Evolutionary conservation across 2,888 invertebrate species (phyloP).

Genomic region (Sarcophaga variegata): DNA sequence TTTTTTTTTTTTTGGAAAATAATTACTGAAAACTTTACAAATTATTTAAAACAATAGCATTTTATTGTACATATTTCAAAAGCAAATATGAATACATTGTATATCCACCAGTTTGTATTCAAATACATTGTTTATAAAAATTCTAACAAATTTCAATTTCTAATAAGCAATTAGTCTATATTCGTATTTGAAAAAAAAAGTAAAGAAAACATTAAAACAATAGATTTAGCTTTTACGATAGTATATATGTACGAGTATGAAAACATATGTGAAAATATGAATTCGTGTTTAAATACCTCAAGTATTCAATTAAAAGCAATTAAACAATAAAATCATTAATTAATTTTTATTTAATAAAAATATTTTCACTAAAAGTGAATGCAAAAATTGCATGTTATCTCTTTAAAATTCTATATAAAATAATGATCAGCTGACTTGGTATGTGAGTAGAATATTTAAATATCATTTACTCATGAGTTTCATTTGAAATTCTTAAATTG

Average conservation of each 20-base stretch:
- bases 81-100: no score
- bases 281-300: constrained; percentile 54
- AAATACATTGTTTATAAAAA: neutral
- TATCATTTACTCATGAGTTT: neutral
- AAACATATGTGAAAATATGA: constrained; percentile 23
- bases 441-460: constrained; percentile 9
- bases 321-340: constrained; percentile 64
- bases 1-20: no score
- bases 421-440: constrained; percentile 36
- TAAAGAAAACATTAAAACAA: neutral
- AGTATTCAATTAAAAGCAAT: constrained; percentile 67
- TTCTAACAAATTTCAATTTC: constrained; percentile 22
- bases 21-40: no score
- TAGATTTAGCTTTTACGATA: neutral
- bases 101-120: constrained; percentile 7
- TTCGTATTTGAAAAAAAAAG: constrained; percentile 5
- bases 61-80: no score
- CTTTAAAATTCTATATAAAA: constrained; percentile 17
- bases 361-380: constrained; percentile 44
- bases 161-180: constrained; percentile 19
- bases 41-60: no score
- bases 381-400: constrained; percentile 58
- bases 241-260: constrained; percentile 1
- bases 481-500: neutral
- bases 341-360: constrained; percentile 46